These are phyloP conservation scores for Apeira syringaria DNA, from an alignment of 2,888 invertebrate species.

Conservation along the genomic window DNA sequence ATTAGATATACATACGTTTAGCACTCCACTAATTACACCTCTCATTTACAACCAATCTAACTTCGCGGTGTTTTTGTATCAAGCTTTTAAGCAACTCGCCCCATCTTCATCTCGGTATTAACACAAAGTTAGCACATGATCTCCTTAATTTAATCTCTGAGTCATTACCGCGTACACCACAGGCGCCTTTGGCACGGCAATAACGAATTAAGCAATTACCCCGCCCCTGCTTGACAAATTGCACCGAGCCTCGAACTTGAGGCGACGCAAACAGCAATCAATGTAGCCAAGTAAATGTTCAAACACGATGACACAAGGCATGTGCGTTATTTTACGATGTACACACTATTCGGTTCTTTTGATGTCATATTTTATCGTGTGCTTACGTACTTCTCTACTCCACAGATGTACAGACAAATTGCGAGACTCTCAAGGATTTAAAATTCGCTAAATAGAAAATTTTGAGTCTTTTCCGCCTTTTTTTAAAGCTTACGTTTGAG, in stretches of 20 bases:
- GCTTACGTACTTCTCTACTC: too few relatives aligned
- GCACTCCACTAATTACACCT: not conserved
- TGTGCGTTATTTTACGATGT: not conserved
- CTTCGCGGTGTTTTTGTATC: not conserved
- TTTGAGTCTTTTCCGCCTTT: not conserved
- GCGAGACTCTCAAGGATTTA: not conserved
- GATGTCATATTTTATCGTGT: too few relatives aligned
- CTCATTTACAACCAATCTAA: not conserved
- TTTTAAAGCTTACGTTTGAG: not conserved
- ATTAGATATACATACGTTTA: too few relatives aligned
- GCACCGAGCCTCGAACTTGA: conserved; percentile 14
- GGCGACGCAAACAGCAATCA: conserved; percentile 1
- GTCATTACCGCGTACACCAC: conserved; percentile 16
- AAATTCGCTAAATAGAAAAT: not conserved
- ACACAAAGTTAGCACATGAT: conserved; percentile 12
- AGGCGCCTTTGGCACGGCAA: conserved; percentile 12
- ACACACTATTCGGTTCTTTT: not conserved
- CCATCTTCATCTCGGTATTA: conserved; percentile 1
- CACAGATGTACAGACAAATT: not conserved
- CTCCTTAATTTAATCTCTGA: conserved; percentile 13
- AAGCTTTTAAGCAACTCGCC: conserved; percentile 1
- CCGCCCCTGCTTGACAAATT: conserved; percentile 19
- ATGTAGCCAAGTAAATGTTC: not conserved
- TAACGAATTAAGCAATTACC: conserved; percentile 29
- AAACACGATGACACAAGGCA: not conserved